Percentiles rank a stretch among this genome's conserved stretches.
phyloP scores from a whole-genome alignment of 2,113 vertebrate species.

The Nematolebias whitei region DNA sequence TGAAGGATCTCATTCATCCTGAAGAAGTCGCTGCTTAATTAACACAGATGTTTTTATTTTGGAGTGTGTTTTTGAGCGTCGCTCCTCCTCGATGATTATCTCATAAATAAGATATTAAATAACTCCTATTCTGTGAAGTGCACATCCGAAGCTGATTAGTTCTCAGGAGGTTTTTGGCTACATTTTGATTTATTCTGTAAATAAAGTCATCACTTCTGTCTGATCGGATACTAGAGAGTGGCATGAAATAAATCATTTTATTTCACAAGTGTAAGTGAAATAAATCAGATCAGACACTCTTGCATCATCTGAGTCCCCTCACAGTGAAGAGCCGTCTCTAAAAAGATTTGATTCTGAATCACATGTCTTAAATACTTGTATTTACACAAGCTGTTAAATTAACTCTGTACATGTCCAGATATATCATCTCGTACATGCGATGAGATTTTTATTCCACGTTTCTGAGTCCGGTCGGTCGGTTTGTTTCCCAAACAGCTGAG shows the following conservation, averaged over 20 bases:
- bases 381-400: background rate
- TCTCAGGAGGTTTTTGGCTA: background rate
- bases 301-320: slow-evolving; percentile 7
- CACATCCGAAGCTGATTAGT: background rate
- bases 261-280: slow-evolving; percentile 27
- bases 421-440: background rate
- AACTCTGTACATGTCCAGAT: slow-evolving; percentile 6
- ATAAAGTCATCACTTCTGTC: background rate
- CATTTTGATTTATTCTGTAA: background rate
- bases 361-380: slow-evolving; percentile 10
- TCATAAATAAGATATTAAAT: background rate
- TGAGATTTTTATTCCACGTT: too few species aligned
- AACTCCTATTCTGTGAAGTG: background rate
- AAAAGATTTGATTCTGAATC: slow-evolving; percentile 8
- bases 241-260: slow-evolving; percentile 30
- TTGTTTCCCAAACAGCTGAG: slow-evolving; percentile 4
- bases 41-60: background rate
- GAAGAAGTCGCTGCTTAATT: background rate
- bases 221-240: slow-evolving; percentile 3
- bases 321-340: slow-evolving; percentile 6
- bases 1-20: background rate
- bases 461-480: too few species aligned
- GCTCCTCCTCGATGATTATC: slow-evolving; percentile 9
- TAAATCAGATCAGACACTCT: slow-evolving; percentile 42
- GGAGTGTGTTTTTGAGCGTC: background rate